Evolutionary conservation across 2,888 invertebrate genomes (phyloP).

Genomic region (Morpho helenor): DNA sequence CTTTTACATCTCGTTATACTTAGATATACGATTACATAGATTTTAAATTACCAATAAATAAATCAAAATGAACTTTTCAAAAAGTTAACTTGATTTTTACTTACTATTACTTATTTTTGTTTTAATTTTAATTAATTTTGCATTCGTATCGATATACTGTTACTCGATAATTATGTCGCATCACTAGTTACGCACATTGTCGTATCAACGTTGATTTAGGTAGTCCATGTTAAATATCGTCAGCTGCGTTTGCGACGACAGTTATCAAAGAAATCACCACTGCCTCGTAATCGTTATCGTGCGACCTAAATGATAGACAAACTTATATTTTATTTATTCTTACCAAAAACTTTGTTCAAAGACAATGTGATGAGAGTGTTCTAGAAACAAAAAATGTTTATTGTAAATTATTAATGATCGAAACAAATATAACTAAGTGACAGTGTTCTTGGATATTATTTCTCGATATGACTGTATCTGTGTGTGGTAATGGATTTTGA

Average conservation of each 20-base stretch:
- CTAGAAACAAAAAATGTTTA: not conserved
- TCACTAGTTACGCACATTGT: too few species aligned
- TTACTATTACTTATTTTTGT: too few species aligned
- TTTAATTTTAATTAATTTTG: too few species aligned
- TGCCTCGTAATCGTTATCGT: conserved; percentile 4
- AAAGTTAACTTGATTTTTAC: too few species aligned
- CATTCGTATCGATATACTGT: not conserved
- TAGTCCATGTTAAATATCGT: conserved; percentile 13
- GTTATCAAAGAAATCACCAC: conserved; percentile 23
- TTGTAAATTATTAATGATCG: not conserved
- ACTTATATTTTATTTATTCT: conserved; percentile 8
- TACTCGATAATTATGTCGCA: conserved; percentile 11
- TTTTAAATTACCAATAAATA: too few species aligned
- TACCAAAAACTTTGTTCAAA: conserved; percentile 11
- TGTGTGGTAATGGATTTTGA: conserved; percentile 33
- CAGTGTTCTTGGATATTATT: not conserved
- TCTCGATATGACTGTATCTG: not conserved
- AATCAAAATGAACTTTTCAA: too few species aligned
- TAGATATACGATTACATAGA: too few species aligned
- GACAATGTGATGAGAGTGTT: conserved; percentile 15
- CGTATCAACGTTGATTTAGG: conserved; percentile 15
- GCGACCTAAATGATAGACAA: not conserved
- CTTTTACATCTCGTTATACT: too few species aligned
- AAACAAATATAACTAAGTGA: not conserved
- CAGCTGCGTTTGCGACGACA: conserved; percentile 7